A percentile compares a stretch with the other conserved stretches of the same genome.
These are phyloP conservation scores for Chloromyia formosa DNA, from an alignment of 2,888 invertebrate species.

Conservation along the genomic window DNA sequence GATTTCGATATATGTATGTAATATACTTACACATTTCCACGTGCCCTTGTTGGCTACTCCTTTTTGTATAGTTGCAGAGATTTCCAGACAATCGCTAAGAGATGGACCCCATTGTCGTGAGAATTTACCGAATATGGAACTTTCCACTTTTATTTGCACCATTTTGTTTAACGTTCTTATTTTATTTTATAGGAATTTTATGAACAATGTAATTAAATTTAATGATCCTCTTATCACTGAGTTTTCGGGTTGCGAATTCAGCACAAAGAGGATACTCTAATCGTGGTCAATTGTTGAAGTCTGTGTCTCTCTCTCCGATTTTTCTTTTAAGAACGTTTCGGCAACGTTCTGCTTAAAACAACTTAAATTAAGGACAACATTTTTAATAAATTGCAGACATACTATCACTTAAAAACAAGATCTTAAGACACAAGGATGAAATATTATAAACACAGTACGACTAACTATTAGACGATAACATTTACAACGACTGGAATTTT, in stretches of 20 bases:
- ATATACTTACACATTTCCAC: slow-evolving; percentile 56
- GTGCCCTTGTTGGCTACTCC: slow-evolving; percentile 56
- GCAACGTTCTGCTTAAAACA: slow-evolving; percentile 11
- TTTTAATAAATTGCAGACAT: neutral
- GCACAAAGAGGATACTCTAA: slow-evolving; percentile 17
- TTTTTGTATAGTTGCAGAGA: slow-evolving; percentile 53
- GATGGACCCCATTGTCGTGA: slow-evolving; percentile 55
- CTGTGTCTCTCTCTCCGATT: slow-evolving; percentile 25
- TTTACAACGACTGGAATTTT: slow-evolving; percentile 11
- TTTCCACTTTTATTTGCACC: slow-evolving; percentile 55
- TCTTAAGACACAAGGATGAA: neutral
- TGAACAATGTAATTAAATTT: slow-evolving; percentile 10
- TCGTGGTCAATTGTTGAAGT: slow-evolving; percentile 30
- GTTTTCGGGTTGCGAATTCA: neutral
- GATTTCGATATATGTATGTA: neutral
- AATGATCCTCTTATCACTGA: slow-evolving; percentile 4
- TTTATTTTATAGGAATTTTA: neutral
- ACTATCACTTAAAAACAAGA: slow-evolving; percentile 1
- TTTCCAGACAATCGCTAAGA: slow-evolving; percentile 55
- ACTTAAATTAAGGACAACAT: slow-evolving; percentile 9
- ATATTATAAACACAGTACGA: neutral
- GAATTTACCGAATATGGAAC: slow-evolving; percentile 53
- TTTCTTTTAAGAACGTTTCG: neutral
- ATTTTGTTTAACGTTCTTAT: slow-evolving; percentile 46
- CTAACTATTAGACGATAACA: slow-evolving; percentile 20